Evolutionary conservation across 53 echinoderm and acorn worm genomes (phyloP).

Genomic region (Astropecten irregularis): DNA sequence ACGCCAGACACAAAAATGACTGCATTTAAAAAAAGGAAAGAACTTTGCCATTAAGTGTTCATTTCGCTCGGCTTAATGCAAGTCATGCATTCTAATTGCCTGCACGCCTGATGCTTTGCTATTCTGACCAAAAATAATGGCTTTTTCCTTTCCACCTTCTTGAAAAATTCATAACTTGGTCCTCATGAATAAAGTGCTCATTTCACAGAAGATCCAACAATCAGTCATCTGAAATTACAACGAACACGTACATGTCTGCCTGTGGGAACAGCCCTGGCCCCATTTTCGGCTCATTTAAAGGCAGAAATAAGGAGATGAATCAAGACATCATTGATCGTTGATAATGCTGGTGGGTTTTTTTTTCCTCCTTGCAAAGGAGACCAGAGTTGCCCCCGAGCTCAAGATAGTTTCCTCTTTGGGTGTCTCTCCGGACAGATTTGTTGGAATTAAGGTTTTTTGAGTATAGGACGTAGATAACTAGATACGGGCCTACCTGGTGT

Average conservation of each 20-base stretch:
- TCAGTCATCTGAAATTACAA: constrained; percentile 39
- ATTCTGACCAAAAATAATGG: background rate
- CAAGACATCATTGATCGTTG: constrained; percentile 35
- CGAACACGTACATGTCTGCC: background rate
- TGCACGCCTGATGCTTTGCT: background rate
- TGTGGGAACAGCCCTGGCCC: background rate
- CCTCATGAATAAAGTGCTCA: constrained; percentile 35
- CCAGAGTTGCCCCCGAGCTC: background rate
- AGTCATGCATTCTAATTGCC: background rate
- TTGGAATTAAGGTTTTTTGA: background rate
- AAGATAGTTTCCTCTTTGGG: background rate
- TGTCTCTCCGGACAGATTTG: background rate
- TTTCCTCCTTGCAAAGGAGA: background rate
- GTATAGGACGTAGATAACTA: too few relatives aligned
- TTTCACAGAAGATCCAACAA: constrained; percentile 32
- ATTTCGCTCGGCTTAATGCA: too few relatives aligned
- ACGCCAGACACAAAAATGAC: too few relatives aligned
- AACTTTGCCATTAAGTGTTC: too few relatives aligned
- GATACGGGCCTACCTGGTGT: too few relatives aligned
- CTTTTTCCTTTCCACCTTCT: background rate
- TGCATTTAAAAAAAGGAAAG: too few relatives aligned
- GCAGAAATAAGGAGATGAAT: background rate
- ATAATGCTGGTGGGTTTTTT: constrained; percentile 18
- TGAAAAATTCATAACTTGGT: background rate
- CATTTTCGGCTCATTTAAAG: constrained; percentile 31